A percentile compares a stretch with the other conserved stretches of the same genome.
Conservation (phyloP, 2,888 invertebrate species). For the Eristalis pertinax region DNA sequence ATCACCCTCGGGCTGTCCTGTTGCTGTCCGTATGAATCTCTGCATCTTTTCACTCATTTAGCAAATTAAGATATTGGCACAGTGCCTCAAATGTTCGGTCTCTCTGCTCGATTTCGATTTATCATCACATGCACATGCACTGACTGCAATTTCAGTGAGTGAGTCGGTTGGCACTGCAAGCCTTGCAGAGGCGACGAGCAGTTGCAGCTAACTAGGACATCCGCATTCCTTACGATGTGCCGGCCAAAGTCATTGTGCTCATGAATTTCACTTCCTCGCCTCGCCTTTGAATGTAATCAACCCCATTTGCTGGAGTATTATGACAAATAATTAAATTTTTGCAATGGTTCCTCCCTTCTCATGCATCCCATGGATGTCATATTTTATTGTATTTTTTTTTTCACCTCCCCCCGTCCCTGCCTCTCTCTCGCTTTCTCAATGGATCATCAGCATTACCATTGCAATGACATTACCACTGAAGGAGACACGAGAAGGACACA, state of each 20-base stretch:
- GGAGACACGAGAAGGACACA: conserved; percentile 27
- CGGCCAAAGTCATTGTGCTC: conserved; percentile 51
- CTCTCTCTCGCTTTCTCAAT: no score
- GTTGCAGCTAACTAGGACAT: conserved; percentile 24
- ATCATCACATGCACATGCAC: conserved; percentile 20
- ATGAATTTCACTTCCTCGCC: conserved; percentile 37
- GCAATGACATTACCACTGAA: conserved; percentile 20
- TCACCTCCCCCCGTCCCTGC: background rate
- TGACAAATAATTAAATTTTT: conserved; percentile 70
- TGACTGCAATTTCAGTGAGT: background rate
- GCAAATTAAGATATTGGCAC: conserved; percentile 62
- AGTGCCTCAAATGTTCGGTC: conserved; percentile 38
- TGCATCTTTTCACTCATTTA: conserved; percentile 21
- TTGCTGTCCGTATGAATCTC: conserved; percentile 22
- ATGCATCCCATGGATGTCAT: background rate
- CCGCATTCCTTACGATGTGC: conserved; percentile 31
- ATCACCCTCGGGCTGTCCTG: conserved; percentile 44
- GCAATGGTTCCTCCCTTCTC: background rate
- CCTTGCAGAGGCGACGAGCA: background rate
- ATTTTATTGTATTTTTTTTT: background rate
- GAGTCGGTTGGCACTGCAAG: background rate
- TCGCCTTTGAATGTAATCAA: conserved; percentile 43
- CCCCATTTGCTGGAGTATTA: conserved; percentile 42
- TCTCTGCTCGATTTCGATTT: conserved; percentile 8
- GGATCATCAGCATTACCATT: background rate